Percentiles rank a stretch among this genome's conserved stretches.
Conservation (phyloP, 2,888 invertebrate genomes). For the Ischnura elegans region DNA sequence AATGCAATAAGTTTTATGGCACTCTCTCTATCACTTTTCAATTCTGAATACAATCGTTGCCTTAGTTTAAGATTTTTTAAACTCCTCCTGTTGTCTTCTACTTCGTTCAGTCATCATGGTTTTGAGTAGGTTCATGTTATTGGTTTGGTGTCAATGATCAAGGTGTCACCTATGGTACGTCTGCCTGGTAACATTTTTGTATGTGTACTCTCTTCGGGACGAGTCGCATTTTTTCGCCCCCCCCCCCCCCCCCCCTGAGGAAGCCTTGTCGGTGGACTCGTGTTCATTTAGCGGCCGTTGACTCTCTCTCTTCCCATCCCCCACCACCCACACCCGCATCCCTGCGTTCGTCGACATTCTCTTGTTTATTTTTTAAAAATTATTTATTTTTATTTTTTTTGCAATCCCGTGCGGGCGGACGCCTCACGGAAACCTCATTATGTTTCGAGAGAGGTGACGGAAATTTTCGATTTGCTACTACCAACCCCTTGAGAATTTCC, state of each 20-base stretch:
- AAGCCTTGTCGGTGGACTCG: constrained; percentile 42
- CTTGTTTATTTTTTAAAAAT: not conserved
- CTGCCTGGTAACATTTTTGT: not conserved
- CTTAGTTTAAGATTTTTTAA: no score
- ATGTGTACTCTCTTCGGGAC: not conserved
- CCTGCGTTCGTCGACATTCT: not conserved
- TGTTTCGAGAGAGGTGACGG: not conserved
- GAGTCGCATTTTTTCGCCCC: not conserved
- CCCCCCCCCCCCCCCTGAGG: not conserved
- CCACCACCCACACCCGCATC: no score
- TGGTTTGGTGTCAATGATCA: not conserved
- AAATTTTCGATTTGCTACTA: not conserved
- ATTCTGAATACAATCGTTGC: not conserved
- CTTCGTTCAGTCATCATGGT: no score
- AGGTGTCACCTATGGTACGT: not conserved
- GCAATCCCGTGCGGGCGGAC: constrained; percentile 2
- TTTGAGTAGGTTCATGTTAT: not conserved
- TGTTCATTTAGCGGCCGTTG: constrained; percentile 62
- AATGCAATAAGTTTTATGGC: not conserved
- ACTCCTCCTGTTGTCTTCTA: no score
- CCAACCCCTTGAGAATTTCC: not conserved
- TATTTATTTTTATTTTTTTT: constrained; percentile 2
- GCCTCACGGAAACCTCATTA: not conserved
- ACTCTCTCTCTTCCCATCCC: not conserved
- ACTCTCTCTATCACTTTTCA: not conserved